phyloP scores from a whole-genome alignment of 2,888 invertebrate species.

The Eubasilissa splendida region DNA sequence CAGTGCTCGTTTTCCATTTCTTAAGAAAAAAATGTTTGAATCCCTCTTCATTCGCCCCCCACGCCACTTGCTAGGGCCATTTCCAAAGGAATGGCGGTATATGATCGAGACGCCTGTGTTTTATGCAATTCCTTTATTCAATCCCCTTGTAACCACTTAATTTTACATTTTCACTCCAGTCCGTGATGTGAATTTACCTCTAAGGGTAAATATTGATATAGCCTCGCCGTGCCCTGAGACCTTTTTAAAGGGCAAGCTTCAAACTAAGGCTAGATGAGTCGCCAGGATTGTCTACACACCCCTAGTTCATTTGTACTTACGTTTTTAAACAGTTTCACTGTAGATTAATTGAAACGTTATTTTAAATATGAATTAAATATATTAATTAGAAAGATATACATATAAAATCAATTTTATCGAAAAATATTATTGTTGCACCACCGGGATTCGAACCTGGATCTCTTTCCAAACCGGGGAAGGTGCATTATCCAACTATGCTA shows the following conservation, averaged over 20 bases:
- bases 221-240: not conserved
- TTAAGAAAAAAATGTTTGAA: no score
- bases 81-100: not conserved
- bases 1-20: no score
- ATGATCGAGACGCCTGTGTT: not conserved
- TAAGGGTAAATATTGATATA: slow-evolving; percentile 28
- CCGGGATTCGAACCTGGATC: no score
- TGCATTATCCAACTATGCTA: no score
- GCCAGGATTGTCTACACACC: slow-evolving; percentile 4
- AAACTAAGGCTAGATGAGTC: not conserved
- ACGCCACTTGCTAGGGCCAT: not conserved
- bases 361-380: not conserved
- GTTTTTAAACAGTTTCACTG: not conserved
- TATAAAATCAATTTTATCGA: no score
- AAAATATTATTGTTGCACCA: no score
- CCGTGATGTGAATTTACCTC: slow-evolving; percentile 19
- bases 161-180: slow-evolving; percentile 22
- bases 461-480: no score
- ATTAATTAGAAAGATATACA: no score
- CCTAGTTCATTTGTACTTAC: not conserved
- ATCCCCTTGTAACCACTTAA: slow-evolving; percentile 20
- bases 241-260: slow-evolving; percentile 10
- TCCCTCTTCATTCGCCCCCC: no score
- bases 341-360: not conserved
- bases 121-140: slow-evolving; percentile 16